Evolutionary conservation across 2,797 vertebrate species (phyloP).

Genomic region (Scleropages formosus): DNA sequence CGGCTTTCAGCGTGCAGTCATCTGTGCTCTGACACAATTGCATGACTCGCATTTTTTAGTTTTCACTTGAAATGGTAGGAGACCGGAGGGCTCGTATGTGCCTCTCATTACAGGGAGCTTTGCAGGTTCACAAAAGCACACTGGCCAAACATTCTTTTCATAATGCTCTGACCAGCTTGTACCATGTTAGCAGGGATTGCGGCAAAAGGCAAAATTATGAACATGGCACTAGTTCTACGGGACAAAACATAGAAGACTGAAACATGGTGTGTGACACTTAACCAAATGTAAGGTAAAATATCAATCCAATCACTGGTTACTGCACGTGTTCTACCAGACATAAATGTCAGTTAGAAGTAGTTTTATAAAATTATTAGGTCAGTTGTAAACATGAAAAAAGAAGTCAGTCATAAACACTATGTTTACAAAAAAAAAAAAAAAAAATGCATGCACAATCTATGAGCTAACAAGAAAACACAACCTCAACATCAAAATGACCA

Average conservation of each 20-base stretch:
- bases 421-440: background rate
- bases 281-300: no score
- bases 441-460: background rate
- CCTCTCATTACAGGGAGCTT: background rate
- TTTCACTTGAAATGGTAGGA: background rate
- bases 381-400: no score
- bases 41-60: background rate
- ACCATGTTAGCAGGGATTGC: background rate
- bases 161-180: background rate
- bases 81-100: background rate
- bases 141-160: background rate
- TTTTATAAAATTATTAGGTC: no score
- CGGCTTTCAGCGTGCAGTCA: constrained; percentile 34
- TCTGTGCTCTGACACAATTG: constrained; percentile 12
- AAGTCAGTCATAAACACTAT: no score
- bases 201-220: background rate
- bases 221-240: background rate
- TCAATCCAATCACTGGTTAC: no score
- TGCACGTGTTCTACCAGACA: no score
- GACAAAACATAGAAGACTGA: no score
- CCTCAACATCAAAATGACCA: background rate
- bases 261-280: no score
- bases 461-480: background rate
- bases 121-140: background rate
- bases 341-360: no score